Evolutionary conservation across 2,888 invertebrate species (phyloP).

Genomic region (Xestia rhomboidea): DNA sequence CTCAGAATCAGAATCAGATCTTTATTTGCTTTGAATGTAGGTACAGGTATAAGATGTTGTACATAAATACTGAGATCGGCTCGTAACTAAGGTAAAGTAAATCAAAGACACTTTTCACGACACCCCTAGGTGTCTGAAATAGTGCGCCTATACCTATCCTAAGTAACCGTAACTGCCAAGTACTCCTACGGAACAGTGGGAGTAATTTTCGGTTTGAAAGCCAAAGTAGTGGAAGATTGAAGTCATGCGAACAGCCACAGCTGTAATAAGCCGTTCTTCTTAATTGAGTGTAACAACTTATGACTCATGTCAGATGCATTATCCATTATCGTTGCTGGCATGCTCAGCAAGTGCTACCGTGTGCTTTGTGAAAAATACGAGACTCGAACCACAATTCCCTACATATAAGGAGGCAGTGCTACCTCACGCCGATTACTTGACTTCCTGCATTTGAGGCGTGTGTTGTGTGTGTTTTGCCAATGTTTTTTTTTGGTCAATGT

Average conservation of each 20-base stretch:
- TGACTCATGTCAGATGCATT: neutral
- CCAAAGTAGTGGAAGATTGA: neutral
- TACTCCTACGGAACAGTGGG: neutral
- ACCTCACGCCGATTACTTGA: no score
- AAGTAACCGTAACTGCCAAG: neutral
- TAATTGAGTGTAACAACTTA: neutral
- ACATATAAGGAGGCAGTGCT: no score
- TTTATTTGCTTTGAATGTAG: no score
- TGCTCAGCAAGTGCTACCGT: neutral
- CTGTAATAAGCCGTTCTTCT: slow-evolving; percentile 22
- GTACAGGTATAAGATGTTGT: no score
- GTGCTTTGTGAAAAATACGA: neutral
- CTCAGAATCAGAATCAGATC: no score
- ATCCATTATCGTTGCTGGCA: neutral
- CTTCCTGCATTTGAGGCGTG: no score
- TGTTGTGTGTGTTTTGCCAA: no score
- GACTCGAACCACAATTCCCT: no score
- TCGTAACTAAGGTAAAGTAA: neutral
- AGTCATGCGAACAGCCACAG: slow-evolving; percentile 11
- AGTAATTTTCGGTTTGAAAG: slow-evolving; percentile 18
- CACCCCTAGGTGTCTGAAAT: neutral
- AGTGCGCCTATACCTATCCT: neutral
- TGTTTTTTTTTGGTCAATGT: no score
- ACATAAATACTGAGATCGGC: no score
- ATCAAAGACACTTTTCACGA: neutral